phyloP scores from a whole-genome alignment of 2,888 invertebrate species.

The Synergus gifuensis region DNA sequence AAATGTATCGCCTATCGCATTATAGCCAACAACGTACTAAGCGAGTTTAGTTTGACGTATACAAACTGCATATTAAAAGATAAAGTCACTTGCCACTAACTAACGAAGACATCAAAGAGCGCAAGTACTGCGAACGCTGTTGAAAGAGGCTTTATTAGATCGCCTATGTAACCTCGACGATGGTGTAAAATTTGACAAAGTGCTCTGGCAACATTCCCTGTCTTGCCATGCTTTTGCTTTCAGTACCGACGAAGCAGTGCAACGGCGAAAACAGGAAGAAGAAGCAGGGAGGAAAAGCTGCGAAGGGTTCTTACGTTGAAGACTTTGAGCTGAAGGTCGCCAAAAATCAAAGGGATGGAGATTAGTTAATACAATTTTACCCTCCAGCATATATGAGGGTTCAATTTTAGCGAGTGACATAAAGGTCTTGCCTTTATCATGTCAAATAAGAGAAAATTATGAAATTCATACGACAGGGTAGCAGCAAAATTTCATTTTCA shows the following conservation, averaged over 20 bases:
- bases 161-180: conserved; percentile 66
- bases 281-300: conserved; percentile 41
- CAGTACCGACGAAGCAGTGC: conserved; percentile 44
- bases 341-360: conserved; percentile 76
- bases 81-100: conserved; percentile 59
- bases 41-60: conserved; percentile 25
- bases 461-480: background rate
- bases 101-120: conserved; percentile 72
- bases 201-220: conserved; percentile 59
- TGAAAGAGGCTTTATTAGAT: conserved; percentile 73
- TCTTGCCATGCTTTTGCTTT: conserved; percentile 57
- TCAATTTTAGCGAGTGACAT: background rate
- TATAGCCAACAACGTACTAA: conserved; percentile 53
- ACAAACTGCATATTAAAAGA: conserved; percentile 48
- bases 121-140: conserved; percentile 37
- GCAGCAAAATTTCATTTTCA: background rate
- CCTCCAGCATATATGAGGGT: conserved; percentile 24
- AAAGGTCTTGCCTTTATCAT: background rate
- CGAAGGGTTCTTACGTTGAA: conserved; percentile 45
- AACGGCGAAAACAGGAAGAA: conserved; percentile 39
- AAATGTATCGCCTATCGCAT: conserved; percentile 41
- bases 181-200: conserved; percentile 62
- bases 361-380: conserved; percentile 62
- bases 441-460: background rate
- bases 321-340: conserved; percentile 54